Evolutionary conservation across 2,113 vertebrate species (phyloP).

Genomic region (Empidonax alnorum): DNA sequence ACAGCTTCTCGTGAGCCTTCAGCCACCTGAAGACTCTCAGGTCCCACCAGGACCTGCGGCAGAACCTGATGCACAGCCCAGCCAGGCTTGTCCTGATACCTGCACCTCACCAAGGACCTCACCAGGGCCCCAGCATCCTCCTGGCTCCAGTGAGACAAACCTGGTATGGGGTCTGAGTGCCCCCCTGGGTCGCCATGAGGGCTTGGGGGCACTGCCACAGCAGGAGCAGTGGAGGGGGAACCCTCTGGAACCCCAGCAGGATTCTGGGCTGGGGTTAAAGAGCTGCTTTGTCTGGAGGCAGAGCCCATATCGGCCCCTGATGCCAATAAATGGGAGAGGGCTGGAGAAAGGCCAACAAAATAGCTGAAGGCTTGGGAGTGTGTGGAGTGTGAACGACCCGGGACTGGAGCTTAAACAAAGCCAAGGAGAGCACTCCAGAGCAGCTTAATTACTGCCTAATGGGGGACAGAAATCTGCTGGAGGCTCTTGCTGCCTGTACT

Average conservation of each 20-base stretch:
- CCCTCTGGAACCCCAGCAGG: background rate
- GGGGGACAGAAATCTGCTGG: background rate
- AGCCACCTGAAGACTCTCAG: accelerated
- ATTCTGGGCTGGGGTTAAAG: background rate
- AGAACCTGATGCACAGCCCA: accelerated
- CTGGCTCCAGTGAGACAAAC: accelerated
- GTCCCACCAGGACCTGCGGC: accelerated
- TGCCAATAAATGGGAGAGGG: background rate
- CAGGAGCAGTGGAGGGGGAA: background rate
- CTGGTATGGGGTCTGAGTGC: accelerated
- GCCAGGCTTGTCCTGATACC: accelerated
- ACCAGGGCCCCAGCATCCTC: accelerated
- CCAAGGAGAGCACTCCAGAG: background rate
- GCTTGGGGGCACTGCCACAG: accelerated
- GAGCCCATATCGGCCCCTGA: background rate
- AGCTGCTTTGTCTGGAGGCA: background rate
- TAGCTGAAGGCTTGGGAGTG: background rate
- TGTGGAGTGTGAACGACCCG: background rate
- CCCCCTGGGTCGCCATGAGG: accelerated
- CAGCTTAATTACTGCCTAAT: background rate
- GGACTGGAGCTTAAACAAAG: background rate
- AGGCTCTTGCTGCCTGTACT: background rate
- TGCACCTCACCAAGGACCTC: accelerated
- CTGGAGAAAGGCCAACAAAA: background rate
- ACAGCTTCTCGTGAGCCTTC: background rate